These are phyloP conservation scores for Gyrodactylus bullatarudis DNA, from an alignment of 1,140 invertebrate genomes.

Conservation along the genomic window DNA sequence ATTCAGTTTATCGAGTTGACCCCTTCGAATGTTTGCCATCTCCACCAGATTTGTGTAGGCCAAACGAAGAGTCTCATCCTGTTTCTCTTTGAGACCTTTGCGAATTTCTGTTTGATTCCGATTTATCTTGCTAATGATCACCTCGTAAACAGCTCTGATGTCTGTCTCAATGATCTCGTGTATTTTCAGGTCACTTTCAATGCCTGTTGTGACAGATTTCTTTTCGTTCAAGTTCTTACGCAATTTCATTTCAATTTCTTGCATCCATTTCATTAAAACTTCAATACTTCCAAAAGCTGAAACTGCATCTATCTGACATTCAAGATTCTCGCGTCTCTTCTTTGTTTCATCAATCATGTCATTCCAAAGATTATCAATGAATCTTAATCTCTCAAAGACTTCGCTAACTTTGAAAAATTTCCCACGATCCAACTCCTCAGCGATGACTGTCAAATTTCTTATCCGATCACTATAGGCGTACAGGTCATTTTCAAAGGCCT, in stretches of 20 bases:
- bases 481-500: constrained; percentile 96
- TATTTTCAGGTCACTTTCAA: constrained; percentile 86
- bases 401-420: constrained; percentile 89
- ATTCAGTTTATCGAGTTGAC: constrained; percentile 67
- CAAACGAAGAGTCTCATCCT: constrained; percentile 44
- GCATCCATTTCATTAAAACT: constrained; percentile 81
- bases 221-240: constrained; percentile 62
- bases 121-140: neutral
- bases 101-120: constrained; percentile 37
- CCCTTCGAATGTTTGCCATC: constrained; percentile 64
- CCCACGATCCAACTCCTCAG: constrained; percentile 68
- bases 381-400: constrained; percentile 72
- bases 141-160: constrained; percentile 46
- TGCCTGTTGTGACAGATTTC: constrained; percentile 91
- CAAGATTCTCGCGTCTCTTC: constrained; percentile 55
- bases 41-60: constrained; percentile 72
- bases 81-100: constrained; percentile 67
- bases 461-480: constrained; percentile 94
- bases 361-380: constrained; percentile 79
- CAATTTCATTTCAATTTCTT: constrained; percentile 35
- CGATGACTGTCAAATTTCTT: constrained; percentile 81
- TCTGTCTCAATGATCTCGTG: constrained; percentile 85
- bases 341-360: constrained; percentile 66
- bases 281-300: constrained; percentile 83
- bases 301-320: constrained; percentile 61